Base-by-base conservation (phyloP, 2,797 vertebrate species). In the Pipistrellus kuhlii region DNA sequence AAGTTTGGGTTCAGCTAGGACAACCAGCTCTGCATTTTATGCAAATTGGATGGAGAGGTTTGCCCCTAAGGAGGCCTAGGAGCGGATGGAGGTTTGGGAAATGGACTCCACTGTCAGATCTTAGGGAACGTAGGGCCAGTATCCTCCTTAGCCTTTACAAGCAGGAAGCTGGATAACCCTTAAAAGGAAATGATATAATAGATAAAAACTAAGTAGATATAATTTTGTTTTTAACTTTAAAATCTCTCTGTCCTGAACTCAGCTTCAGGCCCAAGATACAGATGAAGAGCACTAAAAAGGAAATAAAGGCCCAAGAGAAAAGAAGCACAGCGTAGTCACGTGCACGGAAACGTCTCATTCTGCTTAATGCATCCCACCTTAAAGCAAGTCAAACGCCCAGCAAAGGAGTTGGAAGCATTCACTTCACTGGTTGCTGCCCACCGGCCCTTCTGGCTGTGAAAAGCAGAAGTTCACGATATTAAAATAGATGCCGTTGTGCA, bases 391-490 rank as follows among this genome's bases (percentile, higher is more conserved):
- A 18, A 48, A 18, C 2, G 0, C 35, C 38, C 25, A 0, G 12
- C 18, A 6, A 2, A 5, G 27, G 44, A 48, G 23, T 11, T n/a
- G 68, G 38, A 80, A 21, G 44, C 14, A 9, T 96, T 88, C 76
- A 46, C 46, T 91, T 80, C 53, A 6, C 9, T 5, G 30, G 2
- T 41, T n/a, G 51, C 23, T 72, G 17, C 75, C 69, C 27, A 1
- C 0, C 1, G 4, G 46, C 55, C 77, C 81, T 71, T 89, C 81
- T 10, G 0, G 53, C 38, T 0, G 8, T 51, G 64, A 94, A 97
- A 97, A 97, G 83, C 95, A 96, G 97, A 98, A 97, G 95, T 96
- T 92, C 86, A 41, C 30, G 68, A 30, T 88, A 73, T 85, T 66
- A 93, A 32, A 87, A 97, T 92, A 83, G 94, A 46, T 7, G 51